Percentiles rank a stretch among this genome's conserved stretches.
These are phyloP conservation scores for Stenopsyche tienmushanensis DNA, from an alignment of 1,140 invertebrate species.

Conservation along the genomic window DNA sequence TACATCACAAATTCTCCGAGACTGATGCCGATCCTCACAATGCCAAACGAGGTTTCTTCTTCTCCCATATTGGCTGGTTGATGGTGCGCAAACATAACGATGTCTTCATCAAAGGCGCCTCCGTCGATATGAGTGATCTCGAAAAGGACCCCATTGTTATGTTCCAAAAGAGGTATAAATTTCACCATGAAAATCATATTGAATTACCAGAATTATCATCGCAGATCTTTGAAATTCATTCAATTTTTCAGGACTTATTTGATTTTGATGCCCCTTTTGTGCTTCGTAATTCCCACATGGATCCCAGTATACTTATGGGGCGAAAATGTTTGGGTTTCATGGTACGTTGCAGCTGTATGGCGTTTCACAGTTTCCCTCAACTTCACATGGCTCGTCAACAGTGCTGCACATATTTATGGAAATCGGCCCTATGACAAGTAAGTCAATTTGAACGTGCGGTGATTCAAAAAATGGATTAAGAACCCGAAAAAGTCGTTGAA, in stretches of 20 bases:
- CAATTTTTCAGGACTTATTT: constrained; percentile 71
- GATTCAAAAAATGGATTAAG: not conserved
- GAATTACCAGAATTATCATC: no score
- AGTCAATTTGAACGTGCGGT: constrained; percentile 41
- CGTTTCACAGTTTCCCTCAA: constrained; percentile 65
- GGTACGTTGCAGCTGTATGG: constrained; percentile 60
- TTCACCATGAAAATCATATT: no score
- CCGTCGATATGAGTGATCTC: constrained; percentile 81
- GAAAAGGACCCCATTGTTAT: constrained; percentile 63
- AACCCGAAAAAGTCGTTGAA: no score
- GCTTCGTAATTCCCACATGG: constrained; percentile 67
- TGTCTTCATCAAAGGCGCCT: constrained; percentile 75
- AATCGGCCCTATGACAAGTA: constrained; percentile 66
- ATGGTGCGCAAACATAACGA: constrained; percentile 83
- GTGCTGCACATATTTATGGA: constrained; percentile 78
- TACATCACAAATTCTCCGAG: constrained; percentile 90
- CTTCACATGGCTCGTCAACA: constrained; percentile 88
- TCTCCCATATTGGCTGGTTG: constrained; percentile 91
- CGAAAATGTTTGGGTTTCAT: constrained; percentile 66
- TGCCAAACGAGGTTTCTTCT: constrained; percentile 84
- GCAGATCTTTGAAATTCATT: no score
- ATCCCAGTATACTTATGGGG: constrained; percentile 69
- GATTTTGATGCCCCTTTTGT: constrained; percentile 67
- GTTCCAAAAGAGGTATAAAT: constrained; percentile 60
- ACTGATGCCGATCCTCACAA: constrained; percentile 92